phyloP scores from a whole-genome alignment of 2,888 invertebrate species.

The Papilio gigon region DNA sequence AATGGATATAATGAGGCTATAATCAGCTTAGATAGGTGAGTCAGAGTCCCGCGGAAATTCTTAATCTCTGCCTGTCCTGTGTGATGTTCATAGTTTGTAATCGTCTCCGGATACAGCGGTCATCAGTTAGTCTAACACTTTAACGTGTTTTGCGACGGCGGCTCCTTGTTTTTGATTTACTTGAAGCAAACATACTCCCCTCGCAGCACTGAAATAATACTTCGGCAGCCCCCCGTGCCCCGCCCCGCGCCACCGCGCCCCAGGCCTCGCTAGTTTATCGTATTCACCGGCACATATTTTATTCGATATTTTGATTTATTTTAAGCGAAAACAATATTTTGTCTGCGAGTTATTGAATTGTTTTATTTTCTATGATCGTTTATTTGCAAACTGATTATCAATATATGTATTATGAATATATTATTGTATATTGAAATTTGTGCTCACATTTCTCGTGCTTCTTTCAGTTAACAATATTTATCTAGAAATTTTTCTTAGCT shows the following conservation, averaged over 20 bases:
- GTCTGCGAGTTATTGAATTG: not conserved
- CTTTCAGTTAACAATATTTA: too few species aligned
- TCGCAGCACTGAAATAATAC: not conserved
- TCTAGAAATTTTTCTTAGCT: too few species aligned
- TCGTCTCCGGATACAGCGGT: not conserved
- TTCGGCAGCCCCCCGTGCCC: not conserved
- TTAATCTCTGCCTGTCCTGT: too few species aligned
- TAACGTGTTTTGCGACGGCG: not conserved
- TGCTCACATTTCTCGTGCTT: too few species aligned
- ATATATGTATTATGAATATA: not conserved
- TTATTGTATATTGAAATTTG: not conserved
- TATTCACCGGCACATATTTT: not conserved
- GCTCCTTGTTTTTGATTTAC: not conserved
- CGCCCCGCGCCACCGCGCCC: too few species aligned
- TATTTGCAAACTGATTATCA: not conserved
- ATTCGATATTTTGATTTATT: slow-evolving; percentile 14
- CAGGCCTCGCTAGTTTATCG: not conserved
- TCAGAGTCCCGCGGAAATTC: too few species aligned
- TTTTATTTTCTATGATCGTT: not conserved
- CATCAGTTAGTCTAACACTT: not conserved
- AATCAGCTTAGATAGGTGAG: too few species aligned
- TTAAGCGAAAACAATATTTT: not conserved
- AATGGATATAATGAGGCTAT: too few species aligned
- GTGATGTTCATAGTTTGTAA: too few species aligned
- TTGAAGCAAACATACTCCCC: not conserved